Base-by-base conservation (phyloP, 2,888 invertebrate species). In the Dromius quadrimaculatus region DNA sequence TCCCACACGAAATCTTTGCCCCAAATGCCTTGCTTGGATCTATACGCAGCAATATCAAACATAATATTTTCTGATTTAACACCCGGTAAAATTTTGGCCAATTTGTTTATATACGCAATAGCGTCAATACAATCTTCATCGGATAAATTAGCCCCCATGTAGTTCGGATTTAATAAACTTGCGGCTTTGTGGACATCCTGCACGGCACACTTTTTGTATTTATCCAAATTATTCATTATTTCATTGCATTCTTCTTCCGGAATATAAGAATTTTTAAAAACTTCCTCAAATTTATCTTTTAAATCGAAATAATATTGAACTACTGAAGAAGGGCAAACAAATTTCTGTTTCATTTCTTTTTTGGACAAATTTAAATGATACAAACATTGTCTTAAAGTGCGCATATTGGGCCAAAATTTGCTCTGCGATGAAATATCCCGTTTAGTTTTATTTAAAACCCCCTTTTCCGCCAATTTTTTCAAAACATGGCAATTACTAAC, bases 151-250 rank as follows among this genome's bases (percentile, higher is more conserved):
- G 23, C 28, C 1, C 54, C 54, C 54, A 54, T 54, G 13, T 4
- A 54, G 15, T 32, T n/a, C 23, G 54, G 54, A 15, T 54, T 28
- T 28, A 54, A 28, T 32, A 54, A 28, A 32, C 32, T 28, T 13
- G 54, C 54, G 11, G 54, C 54, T 54, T 54, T 54, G 11, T 54
- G 54, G 28, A 54, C 28, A 54, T 54, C 54, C 5, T 54, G 15
- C 6, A 54, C 8, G 3, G 28, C 28, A 5, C n/a, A 15, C 5
- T 54, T 54, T 54, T 28, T 23, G 15, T 32, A 15, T 11, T 5
- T 54, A 28, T 1, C 15, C 15, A 54, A 23, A 54, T 32, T 28
- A 8, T 54, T 20, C 15, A 28, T n/a, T 2, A 54, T 54, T 13
- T 54, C 32, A 13, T 15, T 28, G 8, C 6, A 15, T 13, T 54